These are phyloP conservation scores for Hirudinaria manillensis DNA, from an alignment of 2,888 invertebrate species.

Conservation along the genomic window DNA sequence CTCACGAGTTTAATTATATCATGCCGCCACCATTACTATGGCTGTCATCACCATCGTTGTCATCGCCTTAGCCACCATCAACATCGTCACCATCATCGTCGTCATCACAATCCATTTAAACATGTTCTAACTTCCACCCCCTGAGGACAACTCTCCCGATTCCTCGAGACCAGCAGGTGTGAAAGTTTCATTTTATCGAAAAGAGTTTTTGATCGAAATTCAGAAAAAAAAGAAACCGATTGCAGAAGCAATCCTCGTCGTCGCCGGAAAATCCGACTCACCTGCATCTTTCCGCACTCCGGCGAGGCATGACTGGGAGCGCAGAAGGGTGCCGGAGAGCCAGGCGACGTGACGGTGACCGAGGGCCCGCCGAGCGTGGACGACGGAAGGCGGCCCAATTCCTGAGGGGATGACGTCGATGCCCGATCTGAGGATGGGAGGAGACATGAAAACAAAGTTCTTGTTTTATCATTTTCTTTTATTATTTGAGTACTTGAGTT, in stretches of 20 bases:
- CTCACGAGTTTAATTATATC: too few species aligned
- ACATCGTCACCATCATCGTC: constrained; percentile 1
- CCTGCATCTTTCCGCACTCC: constrained; percentile 68
- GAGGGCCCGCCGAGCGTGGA: constrained; percentile 60
- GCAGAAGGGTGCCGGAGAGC: constrained; percentile 69
- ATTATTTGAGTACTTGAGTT: too few species aligned
- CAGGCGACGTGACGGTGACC: constrained; percentile 86
- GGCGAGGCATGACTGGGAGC: constrained; percentile 47
- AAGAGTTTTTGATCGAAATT: too few species aligned
- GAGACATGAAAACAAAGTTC: background rate
- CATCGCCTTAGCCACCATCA: background rate
- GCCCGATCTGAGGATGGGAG: background rate
- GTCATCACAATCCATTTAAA: background rate
- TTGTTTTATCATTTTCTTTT: too few species aligned
- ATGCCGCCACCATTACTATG: too few species aligned
- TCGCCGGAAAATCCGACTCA: too few species aligned
- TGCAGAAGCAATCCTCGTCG: background rate
- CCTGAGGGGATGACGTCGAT: background rate
- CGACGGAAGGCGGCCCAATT: background rate
- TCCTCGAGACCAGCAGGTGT: too few species aligned
- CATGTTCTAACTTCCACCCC: background rate
- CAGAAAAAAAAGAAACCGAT: background rate
- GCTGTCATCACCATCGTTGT: background rate
- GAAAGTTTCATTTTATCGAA: too few species aligned
- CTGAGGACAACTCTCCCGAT: too few species aligned